A percentile compares a stretch with the other conserved stretches of the same genome.
Conservation (phyloP, 2,888 invertebrate species). For the Holacanthella duospinosa region DNA sequence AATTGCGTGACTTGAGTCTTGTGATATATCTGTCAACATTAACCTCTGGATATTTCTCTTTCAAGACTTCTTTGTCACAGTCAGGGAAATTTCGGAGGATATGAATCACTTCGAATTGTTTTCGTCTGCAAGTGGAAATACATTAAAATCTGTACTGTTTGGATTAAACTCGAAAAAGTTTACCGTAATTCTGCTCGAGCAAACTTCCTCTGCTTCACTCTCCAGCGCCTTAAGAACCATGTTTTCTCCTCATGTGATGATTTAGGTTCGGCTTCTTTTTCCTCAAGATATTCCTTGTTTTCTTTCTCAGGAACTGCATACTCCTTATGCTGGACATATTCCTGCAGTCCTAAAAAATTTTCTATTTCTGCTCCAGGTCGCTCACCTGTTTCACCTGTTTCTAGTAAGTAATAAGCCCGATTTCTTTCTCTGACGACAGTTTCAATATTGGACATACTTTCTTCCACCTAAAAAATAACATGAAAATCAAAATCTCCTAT, state of each 20-base stretch:
- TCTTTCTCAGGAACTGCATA: constrained; percentile 28
- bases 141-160: neutral
- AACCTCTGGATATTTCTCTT: constrained; percentile 62
- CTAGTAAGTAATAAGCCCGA: constrained; percentile 73
- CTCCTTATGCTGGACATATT: constrained; percentile 32
- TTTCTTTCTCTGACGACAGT: constrained; percentile 84
- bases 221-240: constrained; percentile 23
- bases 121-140: constrained; percentile 39
- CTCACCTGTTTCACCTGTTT: constrained; percentile 78
- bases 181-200: constrained; percentile 13
- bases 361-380: constrained; percentile 51
- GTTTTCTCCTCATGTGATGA: constrained; percentile 19
- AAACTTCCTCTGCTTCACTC: constrained; percentile 15
- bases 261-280: constrained; percentile 21
- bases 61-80: constrained; percentile 57
- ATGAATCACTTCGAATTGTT: constrained; percentile 39
- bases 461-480: constrained; percentile 57
- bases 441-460: constrained; percentile 90
- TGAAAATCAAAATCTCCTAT: neutral
- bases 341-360: constrained; percentile 33
- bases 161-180: neutral
- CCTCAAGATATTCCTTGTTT: constrained; percentile 26
- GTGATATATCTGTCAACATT: constrained; percentile 57
- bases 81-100: constrained; percentile 65
- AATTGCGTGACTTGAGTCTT: constrained; percentile 16